Percentiles rank a stretch among this genome's conserved stretches.
phyloP scores from a whole-genome alignment of 2,888 invertebrate genomes.

The Leucophenga montana region DNA sequence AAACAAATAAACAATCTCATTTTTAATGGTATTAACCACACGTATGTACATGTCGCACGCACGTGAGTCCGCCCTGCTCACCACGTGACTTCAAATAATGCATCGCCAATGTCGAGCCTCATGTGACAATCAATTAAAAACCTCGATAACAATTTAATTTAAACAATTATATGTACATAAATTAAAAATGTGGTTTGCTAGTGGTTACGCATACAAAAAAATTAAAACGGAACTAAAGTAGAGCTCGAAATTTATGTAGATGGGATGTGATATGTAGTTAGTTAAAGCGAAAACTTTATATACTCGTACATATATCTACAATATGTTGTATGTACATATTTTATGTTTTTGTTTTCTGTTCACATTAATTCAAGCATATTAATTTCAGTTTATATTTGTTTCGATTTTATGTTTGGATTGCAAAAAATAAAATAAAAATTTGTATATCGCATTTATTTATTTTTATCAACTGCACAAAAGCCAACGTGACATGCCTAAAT shows the following conservation, averaged over 20 bases:
- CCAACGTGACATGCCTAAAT: constrained; percentile 21
- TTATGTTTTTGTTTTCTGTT: constrained; percentile 44
- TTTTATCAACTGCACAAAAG: constrained; percentile 37
- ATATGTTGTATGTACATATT: constrained; percentile 4
- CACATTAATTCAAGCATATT: constrained; percentile 62
- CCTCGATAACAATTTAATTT: constrained; percentile 56
- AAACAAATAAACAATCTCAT: constrained; percentile 14
- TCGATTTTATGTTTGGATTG: constrained; percentile 54
- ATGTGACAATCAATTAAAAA: constrained; percentile 32
- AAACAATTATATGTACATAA: constrained; percentile 63
- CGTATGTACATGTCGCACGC: constrained; percentile 16
- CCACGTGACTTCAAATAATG: background rate
- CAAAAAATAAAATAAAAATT: constrained; percentile 40
- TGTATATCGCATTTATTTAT: constrained; percentile 23
- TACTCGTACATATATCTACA: constrained; percentile 15
- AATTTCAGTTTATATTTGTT: constrained; percentile 51
- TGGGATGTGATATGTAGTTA: too few relatives aligned
- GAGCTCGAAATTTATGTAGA: background rate
- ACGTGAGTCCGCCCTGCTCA: background rate
- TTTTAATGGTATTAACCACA: constrained; percentile 8
- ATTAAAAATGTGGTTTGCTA: constrained; percentile 58
- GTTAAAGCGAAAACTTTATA: constrained; percentile 20
- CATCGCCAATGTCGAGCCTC: background rate
- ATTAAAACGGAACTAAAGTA: background rate
- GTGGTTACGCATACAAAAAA: constrained; percentile 22